These are phyloP conservation scores for Octopus sinensis DNA, from an alignment of 1,140 invertebrate genomes.

Conservation along the genomic window DNA sequence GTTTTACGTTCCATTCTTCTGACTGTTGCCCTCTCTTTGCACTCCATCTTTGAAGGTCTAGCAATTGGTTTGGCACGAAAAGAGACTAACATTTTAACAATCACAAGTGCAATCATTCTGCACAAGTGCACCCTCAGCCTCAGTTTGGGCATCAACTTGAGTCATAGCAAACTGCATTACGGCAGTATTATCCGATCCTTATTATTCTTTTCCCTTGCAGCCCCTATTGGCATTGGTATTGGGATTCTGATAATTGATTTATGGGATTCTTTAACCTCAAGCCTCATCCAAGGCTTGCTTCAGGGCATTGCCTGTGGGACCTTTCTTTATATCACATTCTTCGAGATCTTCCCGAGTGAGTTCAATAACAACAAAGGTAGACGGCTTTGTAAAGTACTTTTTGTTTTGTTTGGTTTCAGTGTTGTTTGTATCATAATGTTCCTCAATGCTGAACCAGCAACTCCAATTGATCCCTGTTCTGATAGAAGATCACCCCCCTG, in stretches of 20 bases:
- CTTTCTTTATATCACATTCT: slow-evolving; percentile 86
- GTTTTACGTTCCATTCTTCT: slow-evolving; percentile 58
- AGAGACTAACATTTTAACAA: slow-evolving; percentile 48
- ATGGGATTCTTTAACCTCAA: slow-evolving; percentile 44
- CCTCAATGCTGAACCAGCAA: slow-evolving; percentile 22
- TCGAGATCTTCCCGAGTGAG: slow-evolving; percentile 76
- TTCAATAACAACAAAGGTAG: slow-evolving; percentile 42
- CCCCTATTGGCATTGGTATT: slow-evolving; percentile 67
- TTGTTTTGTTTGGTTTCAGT: slow-evolving; percentile 44
- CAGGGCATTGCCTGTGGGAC: slow-evolving; percentile 82
- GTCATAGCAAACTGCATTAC: slow-evolving; percentile 66
- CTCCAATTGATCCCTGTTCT: neutral
- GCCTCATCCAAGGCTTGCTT: slow-evolving; percentile 60
- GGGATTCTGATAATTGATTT: slow-evolving; percentile 62
- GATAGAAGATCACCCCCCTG: no score
- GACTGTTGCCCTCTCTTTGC: slow-evolving; percentile 71
- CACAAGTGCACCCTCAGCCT: slow-evolving; percentile 67
- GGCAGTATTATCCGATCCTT: slow-evolving; percentile 52
- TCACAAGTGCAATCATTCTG: slow-evolving; percentile 64
- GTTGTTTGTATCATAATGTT: slow-evolving; percentile 40
- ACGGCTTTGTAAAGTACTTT: slow-evolving; percentile 46
- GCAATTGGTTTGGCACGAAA: slow-evolving; percentile 71
- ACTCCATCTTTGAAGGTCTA: slow-evolving; percentile 77
- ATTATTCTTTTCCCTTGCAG: slow-evolving; percentile 66
- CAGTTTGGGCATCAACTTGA: slow-evolving; percentile 65